A percentile compares a stretch with the other conserved stretches of the same genome.
These are phyloP conservation scores for Danaus melanippus DNA, from an alignment of 1,140 invertebrate species.

Conservation along the genomic window DNA sequence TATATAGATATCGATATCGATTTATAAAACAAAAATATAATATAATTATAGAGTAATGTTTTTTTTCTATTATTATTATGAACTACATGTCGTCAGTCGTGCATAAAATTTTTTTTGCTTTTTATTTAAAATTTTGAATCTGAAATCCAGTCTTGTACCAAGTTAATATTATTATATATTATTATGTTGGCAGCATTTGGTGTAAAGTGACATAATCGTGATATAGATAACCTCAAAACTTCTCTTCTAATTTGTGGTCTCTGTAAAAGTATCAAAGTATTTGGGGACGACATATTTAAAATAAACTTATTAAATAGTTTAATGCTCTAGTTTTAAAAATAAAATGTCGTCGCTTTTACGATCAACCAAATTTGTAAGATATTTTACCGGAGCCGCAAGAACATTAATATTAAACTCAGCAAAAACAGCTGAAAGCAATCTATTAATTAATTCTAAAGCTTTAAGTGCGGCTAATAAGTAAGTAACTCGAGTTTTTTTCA, in stretches of 20 bases:
- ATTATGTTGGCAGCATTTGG: too few species aligned
- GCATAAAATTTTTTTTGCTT: too few species aligned
- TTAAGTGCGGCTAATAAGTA: constrained; percentile 51
- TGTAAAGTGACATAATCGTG: constrained; percentile 16
- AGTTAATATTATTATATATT: too few species aligned
- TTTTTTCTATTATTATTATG: too few species aligned
- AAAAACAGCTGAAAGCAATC: constrained; percentile 53
- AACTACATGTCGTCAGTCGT: too few species aligned
- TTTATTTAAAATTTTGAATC: too few species aligned
- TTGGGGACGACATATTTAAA: constrained; percentile 1
- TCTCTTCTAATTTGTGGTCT: constrained; percentile 5
- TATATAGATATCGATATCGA: too few species aligned
- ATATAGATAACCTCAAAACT: constrained; percentile 15
- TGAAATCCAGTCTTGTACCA: too few species aligned
- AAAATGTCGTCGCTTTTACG: constrained; percentile 77
- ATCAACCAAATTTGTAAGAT: constrained; percentile 79
- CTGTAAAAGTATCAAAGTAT: background rate
- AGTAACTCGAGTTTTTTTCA: constrained; percentile 18
- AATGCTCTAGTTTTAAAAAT: constrained; percentile 7
- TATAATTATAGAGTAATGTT: too few species aligned
- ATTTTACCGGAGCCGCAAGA: constrained; percentile 78
- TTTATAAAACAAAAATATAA: too few species aligned
- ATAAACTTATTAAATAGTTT: constrained; percentile 4
- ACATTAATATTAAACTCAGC: constrained; percentile 76
- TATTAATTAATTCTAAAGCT: constrained; percentile 48